These are phyloP conservation scores for Calliopum simillimum DNA, from an alignment of 2,888 invertebrate genomes.

Conservation along the genomic window DNA sequence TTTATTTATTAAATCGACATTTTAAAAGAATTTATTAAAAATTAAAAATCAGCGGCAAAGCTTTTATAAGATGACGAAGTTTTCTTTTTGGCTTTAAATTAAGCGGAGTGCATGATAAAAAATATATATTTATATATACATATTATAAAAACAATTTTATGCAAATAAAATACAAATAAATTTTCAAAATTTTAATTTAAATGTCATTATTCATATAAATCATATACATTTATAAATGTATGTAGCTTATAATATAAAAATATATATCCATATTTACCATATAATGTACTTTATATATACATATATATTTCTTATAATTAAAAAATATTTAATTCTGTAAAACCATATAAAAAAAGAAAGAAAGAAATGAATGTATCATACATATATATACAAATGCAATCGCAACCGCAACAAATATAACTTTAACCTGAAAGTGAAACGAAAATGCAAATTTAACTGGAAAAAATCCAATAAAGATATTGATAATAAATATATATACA, in stretches of 20 bases:
- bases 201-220: too few relatives aligned
- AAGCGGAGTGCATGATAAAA: too few relatives aligned
- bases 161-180: too few relatives aligned
- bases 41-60: too few relatives aligned
- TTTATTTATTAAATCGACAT: constrained; percentile 18
- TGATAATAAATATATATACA: too few relatives aligned
- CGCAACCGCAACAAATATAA: neutral
- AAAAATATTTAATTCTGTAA: neutral
- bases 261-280: constrained; percentile 29
- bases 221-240: constrained; percentile 27
- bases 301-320: constrained; percentile 13
- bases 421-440: neutral
- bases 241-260: constrained; percentile 39
- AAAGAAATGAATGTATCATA: neutral
- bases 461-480: too few relatives aligned
- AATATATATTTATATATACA: too few relatives aligned
- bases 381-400: neutral
- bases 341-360: neutral
- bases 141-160: too few relatives aligned
- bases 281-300: constrained; percentile 4
- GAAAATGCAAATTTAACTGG: too few relatives aligned
- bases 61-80: too few relatives aligned
- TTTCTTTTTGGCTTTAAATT: too few relatives aligned
- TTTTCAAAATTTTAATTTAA: too few relatives aligned
- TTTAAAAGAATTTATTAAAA: neutral